Evolutionary conservation across 53 echinoderm and acorn worm genomes (phyloP).

Genomic region (Mesocentrotus franciscanus): DNA sequence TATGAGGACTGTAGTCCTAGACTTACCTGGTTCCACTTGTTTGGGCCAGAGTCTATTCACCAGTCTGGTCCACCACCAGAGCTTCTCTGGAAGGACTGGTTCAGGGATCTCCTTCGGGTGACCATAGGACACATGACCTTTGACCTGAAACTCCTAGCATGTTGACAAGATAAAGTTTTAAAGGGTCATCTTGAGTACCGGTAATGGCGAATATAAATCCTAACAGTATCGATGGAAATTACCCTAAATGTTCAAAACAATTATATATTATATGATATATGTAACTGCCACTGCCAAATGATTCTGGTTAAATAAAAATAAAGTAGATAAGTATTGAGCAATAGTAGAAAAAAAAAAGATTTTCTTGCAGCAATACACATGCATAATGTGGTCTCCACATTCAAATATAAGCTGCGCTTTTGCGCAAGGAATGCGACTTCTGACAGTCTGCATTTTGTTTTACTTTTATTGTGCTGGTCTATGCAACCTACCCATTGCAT

Average conservation of each 20-base stretch:
- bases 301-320: too few species aligned
- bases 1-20: not conserved
- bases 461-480: too few species aligned
- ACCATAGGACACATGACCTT: slow-evolving; percentile 60
- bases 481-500: too few species aligned
- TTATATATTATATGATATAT: not conserved
- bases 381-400: too few species aligned
- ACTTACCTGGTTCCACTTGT: slow-evolving; percentile 38
- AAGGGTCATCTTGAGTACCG: not conserved
- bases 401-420: too few species aligned
- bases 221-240: not conserved
- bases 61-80: slow-evolving; percentile 52
- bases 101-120: slow-evolving; percentile 69
- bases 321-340: too few species aligned
- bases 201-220: not conserved
- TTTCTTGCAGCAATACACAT: too few species aligned
- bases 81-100: slow-evolving; percentile 1
- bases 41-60: slow-evolving; percentile 54
- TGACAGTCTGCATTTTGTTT: too few species aligned
- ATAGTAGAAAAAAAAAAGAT: too few species aligned
- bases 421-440: too few species aligned
- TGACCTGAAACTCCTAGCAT: slow-evolving; percentile 48
- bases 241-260: not conserved
- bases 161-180: not conserved
- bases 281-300: too few species aligned